Evolutionary conservation across 2,113 vertebrate species (phyloP), one percentile per base, ranked within the genome.

Genomic region (Megaceryle torquata): DNA sequence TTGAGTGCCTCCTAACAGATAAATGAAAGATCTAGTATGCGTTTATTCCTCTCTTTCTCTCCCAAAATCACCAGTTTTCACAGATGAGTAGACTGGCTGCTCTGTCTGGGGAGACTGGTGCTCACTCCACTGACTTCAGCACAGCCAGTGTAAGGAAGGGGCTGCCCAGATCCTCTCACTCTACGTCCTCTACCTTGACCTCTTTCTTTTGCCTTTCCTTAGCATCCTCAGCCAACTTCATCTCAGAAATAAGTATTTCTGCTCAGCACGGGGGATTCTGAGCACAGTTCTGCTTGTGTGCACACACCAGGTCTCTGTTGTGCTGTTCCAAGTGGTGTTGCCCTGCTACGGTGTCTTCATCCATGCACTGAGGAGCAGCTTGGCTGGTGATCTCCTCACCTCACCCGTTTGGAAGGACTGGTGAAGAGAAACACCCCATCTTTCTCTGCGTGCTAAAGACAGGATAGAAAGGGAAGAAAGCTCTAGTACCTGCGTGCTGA

Each of bases 1-100:
- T 96, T 71, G 86, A 93, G 86, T 95, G 78, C 83, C 86, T 94
- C 80, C 86, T 93, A 84, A 71, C 89, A 88, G 95, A 91, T 56
- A 81, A 93, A 84, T 84, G 92, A 14, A 64, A 78, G 86, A 70
- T 81, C 57, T 39, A 31, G 50, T 25, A 37, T 22, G 57, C 80
- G 2, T 92, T 91, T 82, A 75, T 93, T 31, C 43, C 68, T 35
- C 76, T 14, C 50, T 14, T 78, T 14, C 54, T 68, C 57, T 87
- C 53, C 65, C 24, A 14, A 64, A 29, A 10, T 3, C 35, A 15
- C 35, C 76, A 39, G 1, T 71, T 91, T 63, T 2, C 88, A 50
- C 35, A 43, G 60, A 46, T 5, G 41, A 61, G 37, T 4, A 9
- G 5, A 1, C 46, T n/a, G 80, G 3, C 56, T 76, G 56, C 29